Base-by-base conservation (phyloP, 92 coral and sea anemone species). In the Nematostella vectensis region DNA sequence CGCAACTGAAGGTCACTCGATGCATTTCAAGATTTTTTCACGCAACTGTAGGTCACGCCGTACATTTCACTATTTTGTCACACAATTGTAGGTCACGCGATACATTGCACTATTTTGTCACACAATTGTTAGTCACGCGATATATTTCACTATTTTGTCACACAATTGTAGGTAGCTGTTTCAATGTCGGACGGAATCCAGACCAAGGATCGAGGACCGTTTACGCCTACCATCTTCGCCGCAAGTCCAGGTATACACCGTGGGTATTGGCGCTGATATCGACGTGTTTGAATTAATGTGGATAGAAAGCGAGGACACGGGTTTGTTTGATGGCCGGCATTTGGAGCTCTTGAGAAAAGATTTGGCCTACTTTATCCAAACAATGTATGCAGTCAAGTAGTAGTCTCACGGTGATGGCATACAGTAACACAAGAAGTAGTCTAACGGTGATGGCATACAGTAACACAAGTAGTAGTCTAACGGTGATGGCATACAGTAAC, bases 181-280 rank as follows among this genome's bases (percentile, higher is more conserved):
- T 62, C 55, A 11, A 31, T 66, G 31, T 54, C 72, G 11, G 72
- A 66, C 31, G 72, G 72, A 43, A 66, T 66, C 18, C 72, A 66
- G 38, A 66, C 72, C 19, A 66, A 54, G 31, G 43, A 54, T 27
- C 36, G 22, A 44, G 72, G 61, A 6, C 54, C 72, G 3, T 66
- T 16, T 44, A 66, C 63, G 2, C 50, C 48, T 4, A 49, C 51
- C 28, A 0, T 11, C 0, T 0, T 0, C 0, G 72, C 72, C 9
- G 42, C 72, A 1, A 2, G 56, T 66, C 31, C 13, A 54, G 15
- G 47, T 66, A 8, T 66, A 66, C 31, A 39, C 72, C 3, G 47
- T 66, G 2, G 72, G 72, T 23, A 55, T 66, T 43, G 72, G 72
- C 9, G 27, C 27, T 17, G 72, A 66, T 47, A 66, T 66, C 40